Evolutionary conservation across 2,888 invertebrate genomes (phyloP), one percentile per base, ranked within the genome.

Genomic region (Fissipunctia ypsillon): DNA sequence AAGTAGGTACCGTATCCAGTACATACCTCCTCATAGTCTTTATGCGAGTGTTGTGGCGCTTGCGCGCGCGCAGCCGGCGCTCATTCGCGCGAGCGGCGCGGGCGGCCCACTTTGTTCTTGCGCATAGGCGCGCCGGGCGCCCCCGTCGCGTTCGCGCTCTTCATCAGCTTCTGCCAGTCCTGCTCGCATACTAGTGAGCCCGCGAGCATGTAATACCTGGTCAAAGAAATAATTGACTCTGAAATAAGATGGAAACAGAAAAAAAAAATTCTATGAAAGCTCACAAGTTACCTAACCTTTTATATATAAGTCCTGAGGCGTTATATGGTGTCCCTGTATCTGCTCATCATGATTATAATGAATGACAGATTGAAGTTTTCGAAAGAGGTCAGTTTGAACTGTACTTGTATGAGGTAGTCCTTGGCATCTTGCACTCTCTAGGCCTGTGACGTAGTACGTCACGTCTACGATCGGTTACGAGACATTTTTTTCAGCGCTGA

Each of bases 181-280:
- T 99, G 98, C 96, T 99, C 99, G 97, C 99, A 99, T 84, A 99
- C 98, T 92, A 99, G 97, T 92, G 98, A 98, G 85, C 99, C 99
- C 91, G 98, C 98, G 89, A 99, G 97, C 97, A 99, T 97, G 96
- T 98, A 98, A 96, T 98, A 99, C 96, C 97, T 97, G 92, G 2
- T 16, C 4, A 2, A 56, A 19, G 22, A 35, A 54, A 38, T 38
- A 5, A 38, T 9, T 38, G 0, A 9, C 9, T 38, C 38, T 5
- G 38, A 38, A 38, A 38, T 9, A 38, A 7, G 38, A 38, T 38
- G 9, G 9, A 38, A 38, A 38, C 38, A 38, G 4, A 2, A 4
- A 31, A 31, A 31, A 38, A 0, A 38, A 38, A 38, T 9, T 38
- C 5, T 38, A 9, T 38, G 38, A 38, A 38, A 38, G 38, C 9